phyloP scores from a whole-genome alignment of 1,140 invertebrate species.

The Scylla paramamosain region DNA sequence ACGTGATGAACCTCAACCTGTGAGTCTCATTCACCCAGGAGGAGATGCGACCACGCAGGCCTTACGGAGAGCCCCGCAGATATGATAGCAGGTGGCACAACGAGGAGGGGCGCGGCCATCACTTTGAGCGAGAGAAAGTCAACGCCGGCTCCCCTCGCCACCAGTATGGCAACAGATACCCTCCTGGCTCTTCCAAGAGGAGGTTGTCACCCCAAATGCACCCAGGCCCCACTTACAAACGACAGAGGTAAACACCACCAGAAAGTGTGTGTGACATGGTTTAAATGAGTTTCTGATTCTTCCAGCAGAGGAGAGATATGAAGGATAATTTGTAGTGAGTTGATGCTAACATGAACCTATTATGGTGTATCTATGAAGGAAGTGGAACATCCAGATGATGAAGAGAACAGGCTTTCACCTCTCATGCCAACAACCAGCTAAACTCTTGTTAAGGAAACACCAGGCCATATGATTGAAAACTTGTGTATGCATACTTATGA shows the following conservation, averaged over 20 bases:
- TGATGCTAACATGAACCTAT: neutral
- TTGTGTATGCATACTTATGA: neutral
- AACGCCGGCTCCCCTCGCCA: slow-evolving; percentile 46
- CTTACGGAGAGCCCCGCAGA: slow-evolving; percentile 51
- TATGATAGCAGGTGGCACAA: slow-evolving; percentile 57
- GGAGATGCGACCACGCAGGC: slow-evolving; percentile 63
- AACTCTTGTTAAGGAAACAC: neutral
- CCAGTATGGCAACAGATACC: slow-evolving; percentile 60
- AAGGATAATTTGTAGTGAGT: slow-evolving; percentile 53
- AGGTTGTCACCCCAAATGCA: slow-evolving; percentile 55
- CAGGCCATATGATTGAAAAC: neutral
- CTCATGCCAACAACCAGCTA: neutral
- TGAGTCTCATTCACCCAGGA: slow-evolving; percentile 65
- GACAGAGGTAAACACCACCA: slow-evolving; percentile 65
- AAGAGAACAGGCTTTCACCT: neutral
- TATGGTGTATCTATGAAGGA: neutral
- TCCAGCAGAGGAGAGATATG: slow-evolving; percentile 49
- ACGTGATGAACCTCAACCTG: slow-evolving; percentile 48
- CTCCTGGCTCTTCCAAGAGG: slow-evolving; percentile 48
- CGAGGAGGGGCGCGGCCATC: slow-evolving; percentile 53
- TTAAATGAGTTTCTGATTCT: slow-evolving; percentile 67
- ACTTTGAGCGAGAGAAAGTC: slow-evolving; percentile 63
- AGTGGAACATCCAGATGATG: neutral
- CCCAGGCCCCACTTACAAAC: slow-evolving; percentile 51
- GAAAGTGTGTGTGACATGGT: slow-evolving; percentile 44